Evolutionary conservation across 1,140 invertebrate genomes (phyloP).

Genomic region (Eulimnadia texana): DNA sequence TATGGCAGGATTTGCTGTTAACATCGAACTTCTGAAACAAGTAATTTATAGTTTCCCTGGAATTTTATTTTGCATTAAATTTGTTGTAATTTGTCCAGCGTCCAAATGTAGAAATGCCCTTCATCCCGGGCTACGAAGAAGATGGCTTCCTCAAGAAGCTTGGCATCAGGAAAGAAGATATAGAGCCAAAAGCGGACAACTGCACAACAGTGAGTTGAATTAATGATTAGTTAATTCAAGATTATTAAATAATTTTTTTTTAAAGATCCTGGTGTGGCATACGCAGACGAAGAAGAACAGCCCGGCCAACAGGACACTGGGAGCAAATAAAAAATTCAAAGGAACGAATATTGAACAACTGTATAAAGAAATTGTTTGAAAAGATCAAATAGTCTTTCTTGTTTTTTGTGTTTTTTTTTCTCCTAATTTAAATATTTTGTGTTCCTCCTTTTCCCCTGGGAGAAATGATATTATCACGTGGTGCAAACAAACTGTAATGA

Average conservation of each 20-base stretch:
- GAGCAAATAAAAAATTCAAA: slow-evolving; percentile 42
- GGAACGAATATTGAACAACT: slow-evolving; percentile 45
- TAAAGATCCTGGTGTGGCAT: slow-evolving; percentile 69
- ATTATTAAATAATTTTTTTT: too few relatives aligned
- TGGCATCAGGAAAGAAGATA: slow-evolving; percentile 47
- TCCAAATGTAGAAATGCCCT: slow-evolving; percentile 56
- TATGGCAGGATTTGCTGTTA: slow-evolving; percentile 76
- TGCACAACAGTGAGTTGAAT: slow-evolving; percentile 44
- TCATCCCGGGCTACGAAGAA: slow-evolving; percentile 63
- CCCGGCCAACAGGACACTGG: slow-evolving; percentile 33
- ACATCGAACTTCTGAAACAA: slow-evolving; percentile 31
- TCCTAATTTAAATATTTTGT: too few relatives aligned
- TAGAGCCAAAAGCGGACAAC: slow-evolving; percentile 60
- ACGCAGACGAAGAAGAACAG: slow-evolving; percentile 68
- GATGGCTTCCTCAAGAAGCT: slow-evolving; percentile 64
- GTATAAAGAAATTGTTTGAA: slow-evolving; percentile 33
- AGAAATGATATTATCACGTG: too few relatives aligned
- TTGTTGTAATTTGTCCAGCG: slow-evolving; percentile 23
- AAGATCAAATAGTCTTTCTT: background rate
- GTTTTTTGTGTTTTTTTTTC: too few relatives aligned
- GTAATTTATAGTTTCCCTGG: slow-evolving; percentile 20
- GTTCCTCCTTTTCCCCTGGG: too few relatives aligned
- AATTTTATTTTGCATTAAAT: too few relatives aligned
- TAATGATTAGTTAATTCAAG: too few relatives aligned
- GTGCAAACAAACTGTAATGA: too few relatives aligned